Percentiles rank a stretch among this genome's conserved stretches.
These are phyloP conservation scores for Formicarius rufipectus DNA, from an alignment of 2,113 vertebrate species.

Conservation along the genomic window DNA sequence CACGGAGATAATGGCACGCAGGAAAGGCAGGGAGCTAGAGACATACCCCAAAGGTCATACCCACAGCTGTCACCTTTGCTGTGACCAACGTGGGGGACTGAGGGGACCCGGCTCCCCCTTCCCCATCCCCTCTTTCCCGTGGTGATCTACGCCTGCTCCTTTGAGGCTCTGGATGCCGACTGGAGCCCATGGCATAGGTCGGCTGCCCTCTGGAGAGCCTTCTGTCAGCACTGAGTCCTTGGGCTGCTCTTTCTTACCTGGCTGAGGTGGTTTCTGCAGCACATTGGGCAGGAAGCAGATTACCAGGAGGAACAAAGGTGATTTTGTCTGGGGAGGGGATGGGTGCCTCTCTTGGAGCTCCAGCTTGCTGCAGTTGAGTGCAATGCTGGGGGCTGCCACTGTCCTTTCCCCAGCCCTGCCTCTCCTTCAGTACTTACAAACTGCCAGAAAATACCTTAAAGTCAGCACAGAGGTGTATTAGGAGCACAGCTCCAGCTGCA, in stretches of 20 bases:
- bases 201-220: background rate
- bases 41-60: background rate
- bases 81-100: accelerated
- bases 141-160: accelerated
- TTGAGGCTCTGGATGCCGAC: background rate
- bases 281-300: background rate
- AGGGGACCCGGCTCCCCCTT: background rate
- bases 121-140: background rate
- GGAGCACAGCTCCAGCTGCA: background rate
- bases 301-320: constrained; percentile 34
- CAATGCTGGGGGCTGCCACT: background rate
- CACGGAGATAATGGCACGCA: background rate
- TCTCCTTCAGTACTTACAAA: background rate
- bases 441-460: background rate
- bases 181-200: background rate
- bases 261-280: background rate
- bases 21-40: background rate
- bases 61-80: accelerated
- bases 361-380: background rate
- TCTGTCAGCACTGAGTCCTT: constrained; percentile 31
- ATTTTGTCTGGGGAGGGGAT: constrained; percentile 8
- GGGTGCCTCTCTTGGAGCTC: background rate
- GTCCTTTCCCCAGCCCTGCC: background rate
- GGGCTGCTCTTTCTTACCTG: constrained; percentile 27
- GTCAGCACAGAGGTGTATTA: background rate